Percentiles rank a stretch among this genome's conserved stretches.
Conservation (phyloP, 2,113 vertebrate genomes). For the Pyxicephalus adspersus region DNA sequence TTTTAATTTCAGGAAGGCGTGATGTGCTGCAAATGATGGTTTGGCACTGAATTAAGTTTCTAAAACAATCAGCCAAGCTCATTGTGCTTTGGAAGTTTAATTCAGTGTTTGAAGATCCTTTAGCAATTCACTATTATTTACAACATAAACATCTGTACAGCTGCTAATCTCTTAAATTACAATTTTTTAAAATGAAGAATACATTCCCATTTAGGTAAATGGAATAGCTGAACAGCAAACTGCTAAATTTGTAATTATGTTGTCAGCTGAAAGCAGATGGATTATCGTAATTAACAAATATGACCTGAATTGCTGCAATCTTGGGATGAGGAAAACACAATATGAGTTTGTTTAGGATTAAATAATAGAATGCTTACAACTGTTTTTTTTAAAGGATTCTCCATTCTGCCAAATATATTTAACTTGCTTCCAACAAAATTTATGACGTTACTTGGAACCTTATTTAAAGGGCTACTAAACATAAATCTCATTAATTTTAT, state of each 20-base stretch:
- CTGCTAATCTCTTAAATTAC: slow-evolving; percentile 48
- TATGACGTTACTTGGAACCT: no score
- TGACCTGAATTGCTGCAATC: slow-evolving; percentile 40
- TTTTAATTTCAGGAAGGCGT: not conserved
- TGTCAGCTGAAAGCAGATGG: slow-evolving; percentile 49
- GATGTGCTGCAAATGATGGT: not conserved
- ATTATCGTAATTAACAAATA: slow-evolving; percentile 52
- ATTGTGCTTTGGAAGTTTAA: slow-evolving; percentile 7
- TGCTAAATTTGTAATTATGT: slow-evolving; percentile 45
- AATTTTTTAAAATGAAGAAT: slow-evolving; percentile 35
- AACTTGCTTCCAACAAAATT: no score
- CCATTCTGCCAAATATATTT: not conserved
- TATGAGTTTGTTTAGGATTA: slow-evolving; percentile 15
- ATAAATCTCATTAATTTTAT: no score
- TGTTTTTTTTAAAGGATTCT: slow-evolving; percentile 2
- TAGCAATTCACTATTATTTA: slow-evolving; percentile 31
- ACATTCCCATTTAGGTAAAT: slow-evolving; percentile 38
- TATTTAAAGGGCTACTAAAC: no score
- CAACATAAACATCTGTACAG: slow-evolving; percentile 35
- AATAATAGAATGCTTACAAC: slow-evolving; percentile 43
- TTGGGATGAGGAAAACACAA: slow-evolving; percentile 14
- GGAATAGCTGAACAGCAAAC: slow-evolving; percentile 38
- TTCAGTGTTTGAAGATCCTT: slow-evolving; percentile 5
- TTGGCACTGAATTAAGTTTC: slow-evolving; percentile 14
- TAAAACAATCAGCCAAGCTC: not conserved